A percentile compares a stretch with the other conserved stretches of the same genome.
Conservation (phyloP, 2,113 vertebrate genomes). For the Colistium nudipinnis region DNA sequence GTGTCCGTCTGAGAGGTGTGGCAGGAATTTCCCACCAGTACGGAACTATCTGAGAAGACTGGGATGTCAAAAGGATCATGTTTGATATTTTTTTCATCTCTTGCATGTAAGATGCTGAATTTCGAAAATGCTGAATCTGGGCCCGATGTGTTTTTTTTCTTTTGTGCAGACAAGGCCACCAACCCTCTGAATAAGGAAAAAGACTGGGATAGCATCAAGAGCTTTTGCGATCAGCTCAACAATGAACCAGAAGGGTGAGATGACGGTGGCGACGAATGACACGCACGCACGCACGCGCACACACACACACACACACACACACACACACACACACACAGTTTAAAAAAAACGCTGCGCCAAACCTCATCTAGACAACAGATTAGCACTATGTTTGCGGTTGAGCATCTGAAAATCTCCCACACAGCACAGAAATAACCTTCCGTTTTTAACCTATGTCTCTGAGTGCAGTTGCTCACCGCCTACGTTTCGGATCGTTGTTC, state of each 20-base stretch:
- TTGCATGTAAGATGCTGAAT: neutral
- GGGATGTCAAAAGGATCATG: neutral
- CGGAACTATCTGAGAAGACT: neutral
- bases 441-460: neutral
- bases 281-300: too few species aligned
- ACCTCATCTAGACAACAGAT: too few species aligned
- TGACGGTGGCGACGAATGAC: neutral
- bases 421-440: neutral
- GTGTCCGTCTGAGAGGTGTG: neutral
- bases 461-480: neutral
- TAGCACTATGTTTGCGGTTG: too few species aligned
- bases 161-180: slow-evolving; percentile 89
- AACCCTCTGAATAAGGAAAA: slow-evolving; percentile 94
- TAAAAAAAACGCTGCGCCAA: too few species aligned
- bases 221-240: slow-evolving; percentile 93
- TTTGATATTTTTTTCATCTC: neutral
- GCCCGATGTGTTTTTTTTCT: neutral
- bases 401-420: too few species aligned
- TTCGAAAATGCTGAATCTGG: neutral
- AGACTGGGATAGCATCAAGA: slow-evolving; percentile 91
- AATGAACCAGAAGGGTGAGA: slow-evolving; percentile 92
- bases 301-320: too few species aligned
- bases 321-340: neutral
- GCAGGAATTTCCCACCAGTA: neutral
- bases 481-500: neutral